These are phyloP conservation scores for Drosophila mojavensis DNA, from an alignment of 1,140 invertebrate species.

Conservation along the genomic window DNA sequence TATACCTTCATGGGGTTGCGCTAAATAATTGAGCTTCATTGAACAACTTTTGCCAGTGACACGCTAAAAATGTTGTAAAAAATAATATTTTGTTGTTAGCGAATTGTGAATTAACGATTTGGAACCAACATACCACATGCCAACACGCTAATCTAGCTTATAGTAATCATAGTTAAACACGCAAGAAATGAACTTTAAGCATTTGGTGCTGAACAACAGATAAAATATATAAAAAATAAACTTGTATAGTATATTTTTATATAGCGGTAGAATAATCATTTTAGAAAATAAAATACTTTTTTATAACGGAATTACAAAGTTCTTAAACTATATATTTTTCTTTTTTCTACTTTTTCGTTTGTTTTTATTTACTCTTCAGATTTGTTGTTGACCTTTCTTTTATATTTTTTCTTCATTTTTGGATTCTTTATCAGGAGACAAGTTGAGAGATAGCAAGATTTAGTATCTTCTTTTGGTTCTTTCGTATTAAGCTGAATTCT, in stretches of 20 bases:
- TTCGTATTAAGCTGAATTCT: not conserved
- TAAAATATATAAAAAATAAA: too few relatives aligned
- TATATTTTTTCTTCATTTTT: not conserved
- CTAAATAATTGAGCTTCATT: slow-evolving; percentile 1
- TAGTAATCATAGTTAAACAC: not conserved
- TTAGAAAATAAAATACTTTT: too few relatives aligned
- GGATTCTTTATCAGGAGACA: not conserved
- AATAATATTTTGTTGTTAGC: slow-evolving; percentile 20
- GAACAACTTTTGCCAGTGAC: slow-evolving; percentile 24
- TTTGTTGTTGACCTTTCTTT: not conserved
- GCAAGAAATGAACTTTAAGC: not conserved
- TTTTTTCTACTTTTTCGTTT: too few relatives aligned
- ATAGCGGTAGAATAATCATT: too few relatives aligned
- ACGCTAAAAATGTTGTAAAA: slow-evolving; percentile 27
- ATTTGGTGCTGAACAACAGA: not conserved
- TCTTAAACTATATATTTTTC: too few relatives aligned
- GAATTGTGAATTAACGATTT: slow-evolving; percentile 35
- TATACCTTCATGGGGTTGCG: not conserved
- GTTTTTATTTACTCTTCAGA: not conserved
- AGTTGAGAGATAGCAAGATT: not conserved
- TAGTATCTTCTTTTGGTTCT: not conserved
- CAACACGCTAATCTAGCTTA: slow-evolving; percentile 16
- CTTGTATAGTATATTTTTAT: too few relatives aligned
- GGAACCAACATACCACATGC: slow-evolving; percentile 24
- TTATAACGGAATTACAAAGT: too few relatives aligned